phyloP scores from a whole-genome alignment of 2,797 vertebrate species.

The Amphiprion clarkii region DNA sequence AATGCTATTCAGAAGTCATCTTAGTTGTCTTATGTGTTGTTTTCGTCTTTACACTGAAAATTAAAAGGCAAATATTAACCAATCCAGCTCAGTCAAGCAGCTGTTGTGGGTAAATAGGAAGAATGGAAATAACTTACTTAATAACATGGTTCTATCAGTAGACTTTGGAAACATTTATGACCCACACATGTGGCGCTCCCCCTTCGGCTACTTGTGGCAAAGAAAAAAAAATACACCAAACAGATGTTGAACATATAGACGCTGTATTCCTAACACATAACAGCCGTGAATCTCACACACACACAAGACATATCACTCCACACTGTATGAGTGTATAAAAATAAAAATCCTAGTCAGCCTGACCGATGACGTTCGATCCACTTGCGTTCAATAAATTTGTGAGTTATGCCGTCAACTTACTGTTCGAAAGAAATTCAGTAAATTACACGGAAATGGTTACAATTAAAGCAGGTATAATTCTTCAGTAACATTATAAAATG shows the following conservation, averaged over 20 bases:
- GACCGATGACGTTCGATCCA: conserved; percentile 11
- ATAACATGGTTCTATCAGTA: conserved; percentile 48
- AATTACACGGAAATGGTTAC: conserved; percentile 9
- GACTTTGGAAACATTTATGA: conserved; percentile 47
- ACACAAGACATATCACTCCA: too few relatives aligned
- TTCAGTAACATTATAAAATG: not conserved
- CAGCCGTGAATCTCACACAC: too few relatives aligned
- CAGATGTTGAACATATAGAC: conserved; percentile 13
- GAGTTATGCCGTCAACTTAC: not conserved
- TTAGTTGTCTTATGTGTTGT: conserved; percentile 8
- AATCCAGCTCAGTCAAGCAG: conserved; percentile 23
- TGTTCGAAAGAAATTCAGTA: conserved; percentile 8
- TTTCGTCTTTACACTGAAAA: conserved; percentile 29
- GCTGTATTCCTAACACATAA: too few relatives aligned
- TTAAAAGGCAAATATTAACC: conserved; percentile 45
- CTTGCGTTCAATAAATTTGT: conserved; percentile 21
- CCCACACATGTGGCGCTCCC: conserved; percentile 46
- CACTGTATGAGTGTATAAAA: too few relatives aligned
- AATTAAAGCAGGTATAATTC: not conserved
- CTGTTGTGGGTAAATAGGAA: conserved; percentile 39
- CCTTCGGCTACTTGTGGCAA: conserved; percentile 51
- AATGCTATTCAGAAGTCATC: conserved; percentile 11
- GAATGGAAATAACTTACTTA: conserved; percentile 53
- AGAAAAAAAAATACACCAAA: conserved; percentile 46
- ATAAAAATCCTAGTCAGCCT: not conserved